phyloP scores from a whole-genome alignment of 2,113 vertebrate species.

The Phyllostomus hastatus region DNA sequence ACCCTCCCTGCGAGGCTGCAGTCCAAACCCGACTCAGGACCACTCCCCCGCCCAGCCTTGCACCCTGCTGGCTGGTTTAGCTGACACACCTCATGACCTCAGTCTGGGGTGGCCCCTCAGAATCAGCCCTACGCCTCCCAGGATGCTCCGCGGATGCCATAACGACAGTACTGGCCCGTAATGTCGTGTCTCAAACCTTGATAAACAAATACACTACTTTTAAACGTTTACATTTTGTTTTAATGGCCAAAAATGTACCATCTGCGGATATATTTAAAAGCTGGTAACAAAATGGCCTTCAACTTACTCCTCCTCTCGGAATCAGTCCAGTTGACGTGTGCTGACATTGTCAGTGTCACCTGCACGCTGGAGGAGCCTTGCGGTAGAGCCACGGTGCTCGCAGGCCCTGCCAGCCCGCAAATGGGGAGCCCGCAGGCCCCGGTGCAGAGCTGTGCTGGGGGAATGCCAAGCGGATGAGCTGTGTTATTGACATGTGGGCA shows the following conservation, averaged over 20 bases:
- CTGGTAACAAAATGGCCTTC: neutral
- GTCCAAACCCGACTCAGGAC: neutral
- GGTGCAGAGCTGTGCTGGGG: neutral
- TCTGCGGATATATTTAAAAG: neutral
- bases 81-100: neutral
- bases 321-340: neutral
- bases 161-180: fast-evolving
- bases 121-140: neutral
- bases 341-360: fast-evolving
- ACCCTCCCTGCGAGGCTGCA: neutral
- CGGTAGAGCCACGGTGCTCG: neutral
- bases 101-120: neutral
- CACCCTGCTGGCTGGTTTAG: neutral
- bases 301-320: neutral
- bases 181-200: neutral
- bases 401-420: neutral
- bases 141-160: fast-evolving
- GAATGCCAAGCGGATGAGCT: neutral
- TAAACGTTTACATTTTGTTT: neutral
- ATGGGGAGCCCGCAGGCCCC: neutral
- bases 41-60: neutral
- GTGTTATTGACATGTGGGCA: fast-evolving
- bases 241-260: neutral
- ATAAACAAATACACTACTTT: neutral
- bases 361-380: neutral